phyloP scores from a whole-genome alignment of 2,888 invertebrate genomes.

The Cenopis cana region DNA sequence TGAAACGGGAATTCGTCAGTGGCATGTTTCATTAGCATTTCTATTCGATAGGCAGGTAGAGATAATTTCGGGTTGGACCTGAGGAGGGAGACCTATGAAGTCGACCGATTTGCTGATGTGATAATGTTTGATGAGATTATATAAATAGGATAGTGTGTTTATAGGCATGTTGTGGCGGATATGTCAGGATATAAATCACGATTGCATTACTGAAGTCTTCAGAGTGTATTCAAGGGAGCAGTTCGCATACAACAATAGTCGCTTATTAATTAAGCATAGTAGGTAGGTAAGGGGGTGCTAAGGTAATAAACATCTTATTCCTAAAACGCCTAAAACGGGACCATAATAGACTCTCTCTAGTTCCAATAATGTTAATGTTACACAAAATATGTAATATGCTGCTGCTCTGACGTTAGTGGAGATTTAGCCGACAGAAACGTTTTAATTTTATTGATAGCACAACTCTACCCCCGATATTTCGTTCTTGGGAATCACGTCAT shows the following conservation, averaged over 20 bases:
- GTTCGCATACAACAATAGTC: neutral
- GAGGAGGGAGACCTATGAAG: neutral
- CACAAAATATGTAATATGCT: neutral
- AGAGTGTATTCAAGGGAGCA: neutral
- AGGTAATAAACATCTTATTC: too few species aligned
- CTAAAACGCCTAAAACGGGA: too few species aligned
- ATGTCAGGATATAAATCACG: neutral
- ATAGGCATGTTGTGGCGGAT: neutral
- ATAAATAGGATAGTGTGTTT: neutral
- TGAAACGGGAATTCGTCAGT: constrained; percentile 20
- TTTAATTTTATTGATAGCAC: constrained; percentile 2
- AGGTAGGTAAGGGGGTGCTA: too few species aligned
- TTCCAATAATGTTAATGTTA: neutral
- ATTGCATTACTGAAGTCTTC: neutral
- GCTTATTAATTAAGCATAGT: neutral
- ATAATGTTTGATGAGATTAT: neutral
- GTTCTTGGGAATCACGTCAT: constrained; percentile 35
- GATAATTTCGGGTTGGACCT: neutral
- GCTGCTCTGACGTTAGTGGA: neutral
- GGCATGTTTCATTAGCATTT: constrained; percentile 21
- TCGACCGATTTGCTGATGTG: neutral
- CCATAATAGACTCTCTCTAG: neutral
- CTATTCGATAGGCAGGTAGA: constrained; percentile 6
- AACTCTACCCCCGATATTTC: constrained; percentile 2
- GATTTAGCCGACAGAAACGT: neutral